phyloP scores from a whole-genome alignment of 2,888 invertebrate species.

The Coelogynopora nodosa region DNA sequence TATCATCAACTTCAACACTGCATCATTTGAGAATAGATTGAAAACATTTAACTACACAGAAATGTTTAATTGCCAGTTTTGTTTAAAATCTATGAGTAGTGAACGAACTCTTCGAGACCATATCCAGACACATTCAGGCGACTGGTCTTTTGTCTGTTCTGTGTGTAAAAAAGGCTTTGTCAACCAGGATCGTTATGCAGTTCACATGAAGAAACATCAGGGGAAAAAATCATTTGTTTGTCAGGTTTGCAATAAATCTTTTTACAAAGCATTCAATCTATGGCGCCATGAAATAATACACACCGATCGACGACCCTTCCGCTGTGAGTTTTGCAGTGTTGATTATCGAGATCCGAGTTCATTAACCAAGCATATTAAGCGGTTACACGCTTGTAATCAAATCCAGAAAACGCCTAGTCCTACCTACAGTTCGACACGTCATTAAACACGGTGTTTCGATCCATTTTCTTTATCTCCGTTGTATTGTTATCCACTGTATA shows the following conservation, averaged over 20 bases:
- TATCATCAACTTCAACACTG: neutral
- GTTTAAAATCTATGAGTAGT: neutral
- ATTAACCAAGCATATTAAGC: neutral
- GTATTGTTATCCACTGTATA: too few species aligned
- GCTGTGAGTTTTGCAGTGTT: neutral
- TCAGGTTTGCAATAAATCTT: neutral
- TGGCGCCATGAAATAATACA: constrained; percentile 11
- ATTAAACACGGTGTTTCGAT: too few species aligned
- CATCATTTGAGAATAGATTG: too few species aligned
- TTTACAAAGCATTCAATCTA: neutral
- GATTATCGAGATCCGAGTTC: constrained; percentile 2
- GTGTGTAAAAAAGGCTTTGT: neutral
- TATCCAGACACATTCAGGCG: neutral
- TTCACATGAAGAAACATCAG: neutral
- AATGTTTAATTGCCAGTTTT: neutral
- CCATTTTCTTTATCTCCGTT: too few species aligned
- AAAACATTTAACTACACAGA: too few species aligned
- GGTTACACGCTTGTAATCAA: neutral
- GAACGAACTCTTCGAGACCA: neutral
- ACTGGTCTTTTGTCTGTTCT: neutral
- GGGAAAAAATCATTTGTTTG: neutral
- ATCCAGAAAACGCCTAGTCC: too few species aligned
- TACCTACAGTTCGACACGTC: too few species aligned
- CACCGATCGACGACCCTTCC: neutral
- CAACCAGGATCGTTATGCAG: neutral